phyloP scores from a whole-genome alignment of 2,113 vertebrate genomes.

The Coregonus clupeaformis region DNA sequence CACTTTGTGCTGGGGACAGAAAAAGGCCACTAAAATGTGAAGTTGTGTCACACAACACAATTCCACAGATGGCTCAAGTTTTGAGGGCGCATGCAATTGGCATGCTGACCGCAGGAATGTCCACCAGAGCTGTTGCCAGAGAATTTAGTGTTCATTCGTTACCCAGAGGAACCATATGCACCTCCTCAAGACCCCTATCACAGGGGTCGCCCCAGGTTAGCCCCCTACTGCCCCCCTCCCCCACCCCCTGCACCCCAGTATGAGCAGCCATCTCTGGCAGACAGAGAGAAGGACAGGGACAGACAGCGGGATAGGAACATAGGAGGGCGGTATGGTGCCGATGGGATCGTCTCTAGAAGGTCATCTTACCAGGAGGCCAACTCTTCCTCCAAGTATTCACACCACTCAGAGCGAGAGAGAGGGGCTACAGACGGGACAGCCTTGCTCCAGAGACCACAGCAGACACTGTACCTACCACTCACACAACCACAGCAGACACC shows the following conservation, averaged over 20 bases:
- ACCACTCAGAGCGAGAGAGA: slow-evolving; percentile 71
- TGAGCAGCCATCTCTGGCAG: slow-evolving; percentile 60
- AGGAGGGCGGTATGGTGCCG: slow-evolving; percentile 60
- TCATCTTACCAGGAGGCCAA: slow-evolving; percentile 72
- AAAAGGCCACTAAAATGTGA: too few relatives aligned
- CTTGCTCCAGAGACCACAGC: slow-evolving; percentile 61
- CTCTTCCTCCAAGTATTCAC: slow-evolving; percentile 73
- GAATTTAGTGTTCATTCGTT: too few relatives aligned
- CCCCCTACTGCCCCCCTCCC: slow-evolving; percentile 57
- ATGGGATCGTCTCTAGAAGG: slow-evolving; percentile 60
- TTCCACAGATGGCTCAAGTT: too few relatives aligned
- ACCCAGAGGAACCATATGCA: too few relatives aligned
- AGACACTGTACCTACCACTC: too few relatives aligned
- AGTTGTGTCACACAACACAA: too few relatives aligned
- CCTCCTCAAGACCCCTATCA: slow-evolving; percentile 73
- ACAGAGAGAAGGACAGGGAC: slow-evolving; percentile 56
- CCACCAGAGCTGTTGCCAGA: too few relatives aligned
- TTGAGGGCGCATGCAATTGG: too few relatives aligned
- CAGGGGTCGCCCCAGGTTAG: slow-evolving; percentile 67
- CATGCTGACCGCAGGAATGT: too few relatives aligned
- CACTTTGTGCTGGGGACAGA: too few relatives aligned
- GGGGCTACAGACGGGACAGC: slow-evolving; percentile 71
- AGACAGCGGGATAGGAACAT: slow-evolving; percentile 65
- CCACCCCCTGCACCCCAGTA: slow-evolving; percentile 65
- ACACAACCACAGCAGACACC: too few relatives aligned